These are phyloP conservation scores for Heloderma charlesbogerti DNA, from an alignment of 2,113 vertebrate genomes.

Conservation along the genomic window DNA sequence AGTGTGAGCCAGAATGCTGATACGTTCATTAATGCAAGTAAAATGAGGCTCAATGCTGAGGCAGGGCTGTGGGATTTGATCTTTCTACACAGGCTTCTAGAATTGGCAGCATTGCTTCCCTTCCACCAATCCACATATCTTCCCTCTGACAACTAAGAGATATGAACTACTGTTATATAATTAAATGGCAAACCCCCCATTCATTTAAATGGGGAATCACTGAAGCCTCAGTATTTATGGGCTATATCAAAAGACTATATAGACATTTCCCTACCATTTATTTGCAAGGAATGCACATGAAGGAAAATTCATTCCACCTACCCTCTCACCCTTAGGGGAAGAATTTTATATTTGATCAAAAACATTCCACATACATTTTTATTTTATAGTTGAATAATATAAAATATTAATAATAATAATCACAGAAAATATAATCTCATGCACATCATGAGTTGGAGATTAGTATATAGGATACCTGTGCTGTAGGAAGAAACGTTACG, in stretches of 20 bases:
- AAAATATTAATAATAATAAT: background rate
- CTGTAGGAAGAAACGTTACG: background rate
- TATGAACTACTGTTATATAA: background rate
- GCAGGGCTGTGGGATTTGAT: background rate
- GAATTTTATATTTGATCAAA: background rate
- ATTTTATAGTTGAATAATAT: background rate
- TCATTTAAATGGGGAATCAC: background rate
- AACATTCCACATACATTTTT: background rate
- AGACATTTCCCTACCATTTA: background rate
- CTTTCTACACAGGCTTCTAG: background rate
- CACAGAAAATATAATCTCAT: background rate
- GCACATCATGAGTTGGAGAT: background rate
- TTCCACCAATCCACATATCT: background rate
- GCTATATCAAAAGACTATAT: background rate
- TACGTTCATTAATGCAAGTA: slow-evolving; percentile 22
- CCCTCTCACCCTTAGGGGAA: background rate
- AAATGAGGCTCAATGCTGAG: slow-evolving; percentile 5
- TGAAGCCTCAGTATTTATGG: background rate
- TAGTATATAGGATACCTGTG: background rate
- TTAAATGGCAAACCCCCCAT: background rate
- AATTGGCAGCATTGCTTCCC: background rate
- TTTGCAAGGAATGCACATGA: background rate
- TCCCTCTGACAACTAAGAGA: background rate
- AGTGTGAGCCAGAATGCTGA: slow-evolving; percentile 23
- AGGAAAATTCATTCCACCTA: background rate